Base-by-base conservation (phyloP, 2,888 invertebrate genomes). In the Chloroclysta siterata region DNA sequence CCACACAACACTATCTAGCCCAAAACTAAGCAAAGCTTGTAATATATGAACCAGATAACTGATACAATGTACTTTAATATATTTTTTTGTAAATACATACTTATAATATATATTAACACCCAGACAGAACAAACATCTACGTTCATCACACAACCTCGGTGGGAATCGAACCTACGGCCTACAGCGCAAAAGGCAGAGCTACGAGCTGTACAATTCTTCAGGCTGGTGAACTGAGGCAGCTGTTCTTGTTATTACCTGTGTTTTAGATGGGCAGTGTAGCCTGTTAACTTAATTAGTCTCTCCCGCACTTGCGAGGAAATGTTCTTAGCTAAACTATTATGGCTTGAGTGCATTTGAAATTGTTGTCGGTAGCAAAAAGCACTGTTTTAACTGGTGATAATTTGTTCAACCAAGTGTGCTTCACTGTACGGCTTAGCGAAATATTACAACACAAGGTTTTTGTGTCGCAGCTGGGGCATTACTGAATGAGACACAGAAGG, bases 251-350 rank as follows among this genome's bases (percentile, higher is more conserved):
- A 44, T 54, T 28, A 15, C n/a, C 65, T 58, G 47, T 65, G 57
- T 22, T 28, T 42, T 44, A 15, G 52, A 61, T 54, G 65, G 61
- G 65, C 65, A 65, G 61, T 65, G 65, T 55, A 62, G 65, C 57
- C 50, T 58, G 65, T 62, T 65, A 65, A 65, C 65, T 59, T 65
- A 65, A 61, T 65, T 65, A 65, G 65, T 65, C 58, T 61, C 65
- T 62, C 53, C 65, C 50, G 61, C 61, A 65, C 61, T 68, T 62
- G 64, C 65, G 50, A 62, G 64, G 54, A 65, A 62, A 62, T 62
- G 80, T 82, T 84, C 80, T 76, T 81, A 80, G 75, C 80, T 82
- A 78, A 82, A 83, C 82, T 83, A 81, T 83, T 79, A 80, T 72
- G 71, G 75, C 74, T 68, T 71, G 61, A 66, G 66, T 68, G 70